Percentiles rank a stretch among this genome's conserved stretches.
These are phyloP conservation scores for Chalcis sispes DNA, from an alignment of 2,888 invertebrate species.

Conservation along the genomic window DNA sequence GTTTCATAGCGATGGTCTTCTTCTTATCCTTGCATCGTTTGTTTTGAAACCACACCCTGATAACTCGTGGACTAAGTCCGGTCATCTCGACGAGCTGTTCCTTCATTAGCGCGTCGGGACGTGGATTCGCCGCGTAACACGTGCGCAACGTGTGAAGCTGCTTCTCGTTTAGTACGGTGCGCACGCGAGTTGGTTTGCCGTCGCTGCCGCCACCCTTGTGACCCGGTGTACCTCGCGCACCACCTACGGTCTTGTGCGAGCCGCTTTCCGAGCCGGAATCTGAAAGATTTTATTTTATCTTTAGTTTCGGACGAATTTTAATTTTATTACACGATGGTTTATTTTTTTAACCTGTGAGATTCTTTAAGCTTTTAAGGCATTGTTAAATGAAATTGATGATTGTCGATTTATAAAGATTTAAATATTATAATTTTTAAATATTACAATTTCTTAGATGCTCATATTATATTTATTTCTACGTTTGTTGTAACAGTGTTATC, in stretches of 20 bases:
- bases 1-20: constrained; percentile 96
- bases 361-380: too few species aligned
- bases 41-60: constrained; percentile 99
- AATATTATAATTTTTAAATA: too few species aligned
- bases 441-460: too few species aligned
- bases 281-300: constrained; percentile 74
- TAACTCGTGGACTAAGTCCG: constrained; percentile 96
- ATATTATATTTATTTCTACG: too few species aligned
- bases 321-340: too few species aligned
- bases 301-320: neutral
- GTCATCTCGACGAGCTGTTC: constrained; percentile 99
- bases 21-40: constrained; percentile 99
- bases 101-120: constrained; percentile 99
- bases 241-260: constrained; percentile 87
- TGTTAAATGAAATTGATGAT: too few species aligned
- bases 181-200: constrained; percentile 98
- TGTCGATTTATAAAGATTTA: too few species aligned
- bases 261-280: constrained; percentile 96
- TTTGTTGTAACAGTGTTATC: too few species aligned
- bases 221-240: constrained; percentile 69
- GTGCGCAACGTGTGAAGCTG: constrained; percentile 98
- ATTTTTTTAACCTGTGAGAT: neutral
- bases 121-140: constrained; percentile 97
- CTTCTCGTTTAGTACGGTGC: constrained; percentile 99
- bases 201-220: constrained; percentile 82